phyloP scores from a whole-genome alignment of 1,140 invertebrate species.

The Elymnias hypermnestra region DNA sequence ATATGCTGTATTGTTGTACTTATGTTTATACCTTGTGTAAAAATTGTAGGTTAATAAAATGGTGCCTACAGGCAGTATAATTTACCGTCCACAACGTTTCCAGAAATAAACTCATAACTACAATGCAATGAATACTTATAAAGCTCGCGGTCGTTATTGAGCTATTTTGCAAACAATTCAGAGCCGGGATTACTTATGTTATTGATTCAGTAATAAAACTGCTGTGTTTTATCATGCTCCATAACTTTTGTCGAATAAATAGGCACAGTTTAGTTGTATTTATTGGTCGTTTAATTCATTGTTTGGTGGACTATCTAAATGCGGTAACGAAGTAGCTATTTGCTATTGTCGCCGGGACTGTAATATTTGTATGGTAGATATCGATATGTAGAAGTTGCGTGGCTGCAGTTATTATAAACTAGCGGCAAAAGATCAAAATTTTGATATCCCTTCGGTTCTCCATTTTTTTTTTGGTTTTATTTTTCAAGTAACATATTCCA shows the following conservation, averaged over 20 bases:
- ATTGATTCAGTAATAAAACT: conserved; percentile 44
- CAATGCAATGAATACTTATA: conserved; percentile 3
- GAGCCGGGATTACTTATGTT: conserved; percentile 30
- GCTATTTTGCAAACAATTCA: conserved; percentile 19
- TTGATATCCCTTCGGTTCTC: too few relatives aligned
- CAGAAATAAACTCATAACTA: conserved; percentile 2
- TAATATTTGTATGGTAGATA: too few relatives aligned
- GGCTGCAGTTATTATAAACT: too few relatives aligned
- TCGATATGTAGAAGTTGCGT: too few relatives aligned
- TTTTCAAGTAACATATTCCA: too few relatives aligned
- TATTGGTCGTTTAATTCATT: conserved; percentile 29
- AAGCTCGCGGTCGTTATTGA: conserved; percentile 5
- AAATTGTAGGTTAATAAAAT: too few relatives aligned
- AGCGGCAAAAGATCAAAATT: too few relatives aligned
- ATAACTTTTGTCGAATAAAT: conserved; percentile 44
- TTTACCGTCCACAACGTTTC: background rate
- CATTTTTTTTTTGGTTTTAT: too few relatives aligned
- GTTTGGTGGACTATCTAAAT: conserved; percentile 17
- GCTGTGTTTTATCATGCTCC: conserved; percentile 40
- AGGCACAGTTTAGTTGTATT: conserved; percentile 33
- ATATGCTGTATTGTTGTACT: background rate
- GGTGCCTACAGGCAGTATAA: too few relatives aligned
- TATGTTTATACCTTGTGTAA: background rate
- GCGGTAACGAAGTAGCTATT: conserved; percentile 16
- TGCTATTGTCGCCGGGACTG: too few relatives aligned